Base-by-base conservation (phyloP, 1,140 invertebrate species). In the Megathymus violae region DNA sequence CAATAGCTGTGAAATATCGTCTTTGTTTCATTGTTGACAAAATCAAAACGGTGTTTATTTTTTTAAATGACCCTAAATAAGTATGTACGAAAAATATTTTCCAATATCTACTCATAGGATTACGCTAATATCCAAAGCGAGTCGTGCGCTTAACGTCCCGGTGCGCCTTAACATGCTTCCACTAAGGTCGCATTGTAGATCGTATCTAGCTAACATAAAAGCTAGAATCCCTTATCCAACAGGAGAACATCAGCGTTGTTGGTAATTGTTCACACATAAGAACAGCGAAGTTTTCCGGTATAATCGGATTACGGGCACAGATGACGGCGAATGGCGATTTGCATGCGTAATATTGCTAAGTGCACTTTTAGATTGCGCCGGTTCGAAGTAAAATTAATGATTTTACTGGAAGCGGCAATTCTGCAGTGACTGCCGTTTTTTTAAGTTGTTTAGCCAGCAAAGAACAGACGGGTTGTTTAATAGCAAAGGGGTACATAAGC, bases 311-410 rank as follows among this genome's bases (percentile, higher is more conserved):
- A 78, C 69, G 47, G 52, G 56, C 54, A 44, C 74, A 77, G 79
- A 79, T 77, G 78, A 81, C 71, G 74, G 48, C 68, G 64, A 67
- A 70, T 62, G 69, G 63, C 65, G 72, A 81, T 81, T 81, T 81
- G 79, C 79, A 79, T 81, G 72, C 56, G 70, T 81, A 81, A 81
- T 81, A 68, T 61, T 36, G 64, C 68, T 75, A 81, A 81, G 76
- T 79, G 79, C 76, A 79, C 76, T 81, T 79, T 75, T 71, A 69
- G 64, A 64, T 56, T 64, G 62, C 66, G 61, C n/a, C 71, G 63
- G 66, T 75, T 48, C 31, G 17, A 38, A 51, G 14, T 15, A 15
- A 6, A 51, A 51, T 36, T 51, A 7, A 48, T 48, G 46, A 7
- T 14, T 6, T 25, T 25, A 2, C 27, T 50, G 14, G 16, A 44